phyloP scores from a whole-genome alignment of 2,797 vertebrate species.

The Sebastiscus tertius region DNA sequence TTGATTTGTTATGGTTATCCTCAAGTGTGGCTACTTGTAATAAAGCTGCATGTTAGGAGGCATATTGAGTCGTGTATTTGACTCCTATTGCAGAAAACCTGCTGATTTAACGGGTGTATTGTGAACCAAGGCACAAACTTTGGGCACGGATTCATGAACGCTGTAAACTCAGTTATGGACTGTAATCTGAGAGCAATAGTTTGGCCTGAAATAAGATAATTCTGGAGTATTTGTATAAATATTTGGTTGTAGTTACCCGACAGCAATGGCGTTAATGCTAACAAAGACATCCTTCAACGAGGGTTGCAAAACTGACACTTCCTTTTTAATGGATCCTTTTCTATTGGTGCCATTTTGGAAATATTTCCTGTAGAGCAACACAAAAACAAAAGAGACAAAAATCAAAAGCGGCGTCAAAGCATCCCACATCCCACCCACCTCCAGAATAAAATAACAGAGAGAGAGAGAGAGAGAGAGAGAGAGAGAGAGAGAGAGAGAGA shows the following conservation, averaged over 20 bases:
- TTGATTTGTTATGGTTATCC: too few species aligned
- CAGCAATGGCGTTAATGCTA: neutral
- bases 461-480: fast-evolving
- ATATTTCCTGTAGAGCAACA: neutral
- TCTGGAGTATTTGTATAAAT: neutral
- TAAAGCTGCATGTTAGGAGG: neutral
- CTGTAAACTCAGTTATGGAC: fast-evolving
- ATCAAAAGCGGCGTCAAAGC: neutral
- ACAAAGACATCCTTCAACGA: neutral
- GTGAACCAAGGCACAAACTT: too few species aligned
- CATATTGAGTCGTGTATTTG: neutral
- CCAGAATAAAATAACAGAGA: neutral
- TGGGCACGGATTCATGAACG: too few species aligned
- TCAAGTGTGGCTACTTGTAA: neutral
- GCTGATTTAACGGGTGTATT: too few species aligned
- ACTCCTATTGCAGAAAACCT: neutral
- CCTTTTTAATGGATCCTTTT: neutral
- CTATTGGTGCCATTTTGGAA: neutral
- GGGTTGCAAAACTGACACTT: neutral
- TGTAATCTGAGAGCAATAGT: neutral
- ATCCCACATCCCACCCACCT: neutral
- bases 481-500: fast-evolving
- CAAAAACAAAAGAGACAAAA: neutral
- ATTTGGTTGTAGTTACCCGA: neutral
- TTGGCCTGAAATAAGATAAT: neutral